A percentile compares a stretch with the other conserved stretches of the same genome.
phyloP scores from a whole-genome alignment of 1,140 invertebrate genomes.

The Fopius arisanus region DNA sequence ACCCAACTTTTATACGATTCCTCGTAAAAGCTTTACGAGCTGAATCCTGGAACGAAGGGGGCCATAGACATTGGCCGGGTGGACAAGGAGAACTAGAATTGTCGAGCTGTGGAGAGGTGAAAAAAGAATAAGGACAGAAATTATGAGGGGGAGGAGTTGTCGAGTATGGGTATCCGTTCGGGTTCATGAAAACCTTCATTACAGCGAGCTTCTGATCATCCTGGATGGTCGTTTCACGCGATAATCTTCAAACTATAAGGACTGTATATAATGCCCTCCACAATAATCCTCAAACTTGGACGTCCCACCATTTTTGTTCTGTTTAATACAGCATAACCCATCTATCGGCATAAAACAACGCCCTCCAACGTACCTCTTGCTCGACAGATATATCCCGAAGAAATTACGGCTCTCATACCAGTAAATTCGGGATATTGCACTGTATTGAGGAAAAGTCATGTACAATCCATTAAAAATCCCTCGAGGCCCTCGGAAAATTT shows the following conservation, averaged over 20 bases:
- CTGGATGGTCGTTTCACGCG: neutral
- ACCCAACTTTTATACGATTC: slow-evolving; percentile 44
- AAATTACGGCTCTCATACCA: neutral
- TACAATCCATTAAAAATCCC: too few relatives aligned
- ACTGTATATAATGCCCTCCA: neutral
- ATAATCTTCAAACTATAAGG: neutral
- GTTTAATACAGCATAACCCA: neutral
- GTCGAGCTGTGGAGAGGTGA: neutral
- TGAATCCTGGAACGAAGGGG: slow-evolving; percentile 15
- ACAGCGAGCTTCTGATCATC: neutral
- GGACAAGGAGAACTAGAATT: neutral
- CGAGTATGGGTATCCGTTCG: neutral
- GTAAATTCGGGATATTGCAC: too few relatives aligned
- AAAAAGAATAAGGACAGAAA: neutral
- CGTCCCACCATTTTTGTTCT: neutral
- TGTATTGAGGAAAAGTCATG: too few relatives aligned
- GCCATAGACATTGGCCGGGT: neutral
- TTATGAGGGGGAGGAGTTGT: neutral
- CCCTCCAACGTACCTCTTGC: too few relatives aligned
- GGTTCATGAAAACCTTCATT: neutral
- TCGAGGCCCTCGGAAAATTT: too few relatives aligned
- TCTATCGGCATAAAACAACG: too few relatives aligned
- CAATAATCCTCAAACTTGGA: neutral
- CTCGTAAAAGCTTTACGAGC: slow-evolving; percentile 51
- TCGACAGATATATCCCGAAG: too few relatives aligned